These are phyloP conservation scores for Anser brachyrhynchus DNA, from an alignment of 2,113 vertebrate genomes.

Conservation along the genomic window DNA sequence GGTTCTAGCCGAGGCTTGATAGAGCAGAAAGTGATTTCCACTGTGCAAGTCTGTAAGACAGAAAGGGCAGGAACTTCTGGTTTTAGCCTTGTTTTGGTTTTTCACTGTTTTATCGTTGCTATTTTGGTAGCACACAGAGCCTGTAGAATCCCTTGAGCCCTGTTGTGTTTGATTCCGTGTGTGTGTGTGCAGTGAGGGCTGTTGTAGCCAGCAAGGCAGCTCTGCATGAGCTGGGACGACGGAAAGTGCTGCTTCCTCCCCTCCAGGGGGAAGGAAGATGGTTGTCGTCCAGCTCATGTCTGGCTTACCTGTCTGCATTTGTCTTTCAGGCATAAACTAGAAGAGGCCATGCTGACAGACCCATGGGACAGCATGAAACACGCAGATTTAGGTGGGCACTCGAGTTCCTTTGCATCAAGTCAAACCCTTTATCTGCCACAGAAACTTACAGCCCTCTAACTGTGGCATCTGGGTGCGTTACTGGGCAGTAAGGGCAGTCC, in stretches of 20 bases:
- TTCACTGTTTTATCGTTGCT: neutral
- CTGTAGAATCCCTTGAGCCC: neutral
- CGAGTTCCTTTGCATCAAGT: neutral
- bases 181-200: fast-evolving
- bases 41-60: neutral
- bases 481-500: neutral
- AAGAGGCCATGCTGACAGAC: constrained; percentile 86
- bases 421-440: neutral
- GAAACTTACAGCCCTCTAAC: neutral
- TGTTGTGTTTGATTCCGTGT: neutral
- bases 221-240: neutral
- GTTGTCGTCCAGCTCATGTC: fast-evolving
- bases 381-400: constrained; percentile 86
- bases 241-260: fast-evolving
- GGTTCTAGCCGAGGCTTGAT: fast-evolving
- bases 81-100: neutral
- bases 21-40: neutral
- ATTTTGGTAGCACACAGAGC: neutral
- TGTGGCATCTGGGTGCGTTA: neutral
- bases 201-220: neutral
- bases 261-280: neutral
- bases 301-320: neutral
- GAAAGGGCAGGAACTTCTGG: fast-evolving
- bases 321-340: constrained; percentile 86
- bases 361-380: constrained; percentile 86